Percentiles rank a stretch among this genome's conserved stretches.
Evolutionary conservation across 37 sponge, comb jelly and placozoan species (phyloP).

Genomic region (Oopsacas minuta): DNA sequence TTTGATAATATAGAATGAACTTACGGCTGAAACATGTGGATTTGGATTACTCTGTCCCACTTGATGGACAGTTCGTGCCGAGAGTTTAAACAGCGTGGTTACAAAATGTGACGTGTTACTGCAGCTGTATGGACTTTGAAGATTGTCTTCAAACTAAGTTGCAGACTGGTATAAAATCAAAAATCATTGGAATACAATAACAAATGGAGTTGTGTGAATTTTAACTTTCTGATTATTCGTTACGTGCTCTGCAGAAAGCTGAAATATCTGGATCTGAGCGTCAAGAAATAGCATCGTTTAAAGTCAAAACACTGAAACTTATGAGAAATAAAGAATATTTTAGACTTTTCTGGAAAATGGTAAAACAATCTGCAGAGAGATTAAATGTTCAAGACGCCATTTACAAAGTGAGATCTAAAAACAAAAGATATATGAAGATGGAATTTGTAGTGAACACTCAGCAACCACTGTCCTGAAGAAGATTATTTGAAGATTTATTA

Average conservation of each 20-base stretch:
- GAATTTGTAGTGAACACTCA: not conserved
- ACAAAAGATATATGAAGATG: not conserved
- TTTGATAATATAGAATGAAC: slow-evolving; percentile 26
- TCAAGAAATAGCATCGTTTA: not conserved
- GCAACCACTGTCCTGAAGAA: not conserved
- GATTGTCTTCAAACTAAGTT: not conserved
- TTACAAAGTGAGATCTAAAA: not conserved
- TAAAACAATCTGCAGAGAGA: not conserved
- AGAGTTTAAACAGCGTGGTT: not conserved
- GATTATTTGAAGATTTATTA: not conserved
- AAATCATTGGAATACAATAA: not conserved
- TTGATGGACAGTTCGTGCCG: slow-evolving; percentile 15
- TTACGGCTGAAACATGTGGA: slow-evolving; percentile 19
- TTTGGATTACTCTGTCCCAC: slow-evolving; percentile 33
- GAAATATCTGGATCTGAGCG: not conserved
- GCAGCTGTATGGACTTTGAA: not conserved
- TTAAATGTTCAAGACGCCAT: not conserved
- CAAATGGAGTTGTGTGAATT: not conserved
- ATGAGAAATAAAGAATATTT: not conserved
- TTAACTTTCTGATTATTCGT: not conserved
- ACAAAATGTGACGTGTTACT: not conserved
- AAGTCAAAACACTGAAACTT: not conserved
- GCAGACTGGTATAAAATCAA: not conserved
- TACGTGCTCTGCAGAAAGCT: not conserved
- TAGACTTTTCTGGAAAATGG: not conserved